Base-by-base conservation (phyloP, 2,113 vertebrate genomes). In the Salvator merianae region DNA sequence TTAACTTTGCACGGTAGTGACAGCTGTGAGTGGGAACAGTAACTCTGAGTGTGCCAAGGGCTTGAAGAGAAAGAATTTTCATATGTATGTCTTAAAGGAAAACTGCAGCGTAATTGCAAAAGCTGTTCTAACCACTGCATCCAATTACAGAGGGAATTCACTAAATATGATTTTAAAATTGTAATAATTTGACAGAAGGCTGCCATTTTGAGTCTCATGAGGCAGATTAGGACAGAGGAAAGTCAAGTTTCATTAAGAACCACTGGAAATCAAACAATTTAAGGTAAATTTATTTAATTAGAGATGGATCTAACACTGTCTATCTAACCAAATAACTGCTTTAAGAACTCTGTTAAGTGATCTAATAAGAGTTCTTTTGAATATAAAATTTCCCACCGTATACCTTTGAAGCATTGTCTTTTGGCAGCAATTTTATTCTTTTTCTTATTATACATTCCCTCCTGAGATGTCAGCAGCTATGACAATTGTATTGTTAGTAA, bases 1-100 rank as follows among this genome's bases (percentile, higher is more conserved):
- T 92, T 95, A 95, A 92, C 87, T 92, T 94, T 90, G 86, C 92
- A 89, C 85, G 74, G 79, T 85, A 93, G 85, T 92, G 90, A 90
- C 91, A 94, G 88, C 89, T 93, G 32, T 89, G 88, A 94, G 91
- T 91, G 85, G 89, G 83, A 88, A 87, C 91, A 93, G 91, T 91
- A 89, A 90, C 88, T 94, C 85, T 77, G 82, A 91, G 88, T 81
- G 74, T 93, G 90, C 90, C 87, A 88, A 88, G 69, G 88, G 91
- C 82, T 92, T 68, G 86, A 93, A 88, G 82, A 86, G 91, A 91
- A 93, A 87, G 84, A 94, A 90, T 86, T 87, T 91, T 85, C 87
- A 32, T 79, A 74, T 85, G 53, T 85, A 47, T 90, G 84, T 90
- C 84, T 91, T 91, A 82, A 71, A 90, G 89, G 80, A 92, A 94